Evolutionary conservation across 2,797 vertebrate genomes (phyloP).

Genomic region (Parauchenoglanis punctatus): DNA sequence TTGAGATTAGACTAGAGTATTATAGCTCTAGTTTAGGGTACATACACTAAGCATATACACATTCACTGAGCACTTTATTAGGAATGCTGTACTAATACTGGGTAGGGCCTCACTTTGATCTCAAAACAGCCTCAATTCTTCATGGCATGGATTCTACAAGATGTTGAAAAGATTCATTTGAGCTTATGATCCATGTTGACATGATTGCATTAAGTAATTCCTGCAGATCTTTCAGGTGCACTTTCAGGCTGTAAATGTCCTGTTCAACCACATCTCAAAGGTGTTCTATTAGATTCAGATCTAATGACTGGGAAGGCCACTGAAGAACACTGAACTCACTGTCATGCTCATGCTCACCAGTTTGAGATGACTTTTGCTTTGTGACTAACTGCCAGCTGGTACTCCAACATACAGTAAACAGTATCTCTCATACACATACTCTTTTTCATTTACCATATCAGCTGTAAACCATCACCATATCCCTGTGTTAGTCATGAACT

Average conservation of each 20-base stretch:
- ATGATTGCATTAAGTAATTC: not conserved
- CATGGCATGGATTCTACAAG: not conserved
- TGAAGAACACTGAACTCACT: no score
- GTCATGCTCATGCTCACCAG: no score
- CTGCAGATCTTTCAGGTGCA: not conserved
- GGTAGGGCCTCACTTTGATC: no score
- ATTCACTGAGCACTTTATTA: not conserved
- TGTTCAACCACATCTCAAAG: no score
- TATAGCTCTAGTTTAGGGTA: not conserved
- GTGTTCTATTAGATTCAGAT: no score
- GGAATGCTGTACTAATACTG: no score
- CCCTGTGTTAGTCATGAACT: conserved; percentile 25
- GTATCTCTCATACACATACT: not conserved
- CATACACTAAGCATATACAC: not conserved
- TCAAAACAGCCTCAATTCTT: not conserved
- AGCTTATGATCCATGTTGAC: not conserved
- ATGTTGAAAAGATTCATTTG: no score
- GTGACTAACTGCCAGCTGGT: not conserved
- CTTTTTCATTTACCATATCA: not conserved
- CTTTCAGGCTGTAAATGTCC: no score
- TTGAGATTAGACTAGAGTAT: not conserved
- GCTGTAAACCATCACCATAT: not conserved
- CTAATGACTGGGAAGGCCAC: no score
- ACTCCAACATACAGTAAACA: not conserved
- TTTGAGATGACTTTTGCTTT: not conserved